Evolutionary conservation across 2,888 invertebrate genomes (phyloP), one percentile per base, ranked within the genome.

Genomic region (Luffia ferchaultella): DNA sequence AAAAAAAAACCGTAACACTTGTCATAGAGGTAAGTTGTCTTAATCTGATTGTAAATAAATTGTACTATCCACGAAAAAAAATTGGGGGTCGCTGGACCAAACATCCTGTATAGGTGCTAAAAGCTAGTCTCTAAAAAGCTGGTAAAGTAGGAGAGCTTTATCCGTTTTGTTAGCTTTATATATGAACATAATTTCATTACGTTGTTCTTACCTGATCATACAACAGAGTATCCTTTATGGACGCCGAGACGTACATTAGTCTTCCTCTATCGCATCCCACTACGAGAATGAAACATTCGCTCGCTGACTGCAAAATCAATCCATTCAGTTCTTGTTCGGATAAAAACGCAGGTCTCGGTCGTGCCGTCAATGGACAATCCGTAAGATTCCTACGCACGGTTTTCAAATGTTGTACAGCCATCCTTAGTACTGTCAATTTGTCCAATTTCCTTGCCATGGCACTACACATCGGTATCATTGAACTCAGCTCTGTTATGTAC

Each of bases 391-490:
- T 77, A 17, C 74, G 64, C 52, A 93, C 88, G 12, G 91, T 89
- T 57, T 96, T 93, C 63, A 97, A 75, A 73, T 97, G 96, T 69
- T 96, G 96, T 16, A 96, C 97, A 0, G 96, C 95, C 95, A 97
- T 93, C 1, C 96, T 86, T 19, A 97, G 80, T 19, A 91, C 91
- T 0, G 96, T 97, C 59, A 97, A 82, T 76, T 97, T 97, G 79
- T 97, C 97, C 62, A 97, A 79, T 77, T 97, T 97, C 50, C 96
- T 85, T 30, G 95, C 91, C 93, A 96, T 93, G 2, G 95, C 94
- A 61, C 92, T 92, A 68, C 97, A 97, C 94, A 96, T 95, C 0
- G 97, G 97, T 17, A 97, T 89, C 89, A 97, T 92, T 1, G 92
- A 86, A 49, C 95, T 93, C 52, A 97, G 73, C 71, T 97, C 96